Conservation (phyloP, 1,140 invertebrate genomes). For the Oscheius sp. region DNA sequence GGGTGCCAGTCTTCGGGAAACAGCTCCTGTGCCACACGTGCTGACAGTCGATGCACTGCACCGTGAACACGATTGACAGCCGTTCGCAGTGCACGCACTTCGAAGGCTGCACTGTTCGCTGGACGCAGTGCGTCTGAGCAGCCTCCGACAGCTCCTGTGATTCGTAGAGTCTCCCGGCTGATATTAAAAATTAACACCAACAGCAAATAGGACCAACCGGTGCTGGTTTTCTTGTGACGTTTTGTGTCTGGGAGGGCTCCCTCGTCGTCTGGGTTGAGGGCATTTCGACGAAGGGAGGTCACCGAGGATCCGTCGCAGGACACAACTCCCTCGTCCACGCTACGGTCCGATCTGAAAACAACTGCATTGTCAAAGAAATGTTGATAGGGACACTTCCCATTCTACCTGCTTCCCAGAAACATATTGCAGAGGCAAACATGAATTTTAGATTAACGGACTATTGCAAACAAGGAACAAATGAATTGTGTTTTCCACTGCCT, state of each 20-base stretch:
- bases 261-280: conserved; percentile 47
- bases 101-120: conserved; percentile 51
- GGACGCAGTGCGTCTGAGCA: conserved; percentile 40
- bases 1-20: conserved; percentile 33
- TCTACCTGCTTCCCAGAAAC: too few relatives aligned
- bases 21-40: conserved; percentile 54
- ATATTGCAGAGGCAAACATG: too few relatives aligned
- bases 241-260: conserved; percentile 25
- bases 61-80: conserved; percentile 52
- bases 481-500: too few relatives aligned
- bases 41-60: conserved; percentile 53
- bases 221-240: conserved; percentile 33
- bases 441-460: too few relatives aligned
- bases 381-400: too few relatives aligned
- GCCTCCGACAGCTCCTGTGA: conserved; percentile 38
- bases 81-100: conserved; percentile 55
- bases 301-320: conserved; percentile 29
- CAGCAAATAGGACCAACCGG: not conserved
- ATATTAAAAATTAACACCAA: not conserved
- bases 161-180: conserved; percentile 31
- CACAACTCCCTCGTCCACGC: conserved; percentile 21
- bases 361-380: too few relatives aligned
- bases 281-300: conserved; percentile 42
- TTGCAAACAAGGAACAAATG: too few relatives aligned
- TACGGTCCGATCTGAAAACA: conserved; percentile 23